A percentile compares a stretch with the other conserved stretches of the same genome.
Evolutionary conservation across 2,797 vertebrate species (phyloP).

Genomic region (Sebastes itinus): DNA sequence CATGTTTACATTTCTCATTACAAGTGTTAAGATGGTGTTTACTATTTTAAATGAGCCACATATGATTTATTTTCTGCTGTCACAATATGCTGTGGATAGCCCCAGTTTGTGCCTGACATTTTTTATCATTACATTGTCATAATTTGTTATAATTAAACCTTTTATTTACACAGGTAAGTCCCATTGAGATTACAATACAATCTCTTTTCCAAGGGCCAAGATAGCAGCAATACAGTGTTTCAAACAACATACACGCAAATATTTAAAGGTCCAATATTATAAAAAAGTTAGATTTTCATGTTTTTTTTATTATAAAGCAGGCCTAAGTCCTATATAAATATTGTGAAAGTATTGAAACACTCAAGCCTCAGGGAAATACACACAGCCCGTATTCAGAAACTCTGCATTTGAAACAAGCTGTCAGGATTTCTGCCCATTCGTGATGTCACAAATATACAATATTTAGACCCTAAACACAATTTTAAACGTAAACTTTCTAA

Average conservation of each 20-base stretch:
- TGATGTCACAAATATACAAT: no score
- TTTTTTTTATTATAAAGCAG: no score
- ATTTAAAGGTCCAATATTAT: neutral
- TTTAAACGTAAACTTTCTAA: no score
- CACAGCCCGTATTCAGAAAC: no score
- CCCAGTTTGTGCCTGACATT: neutral
- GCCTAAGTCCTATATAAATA: fast-evolving
- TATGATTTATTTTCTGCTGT: neutral
- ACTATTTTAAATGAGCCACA: neutral
- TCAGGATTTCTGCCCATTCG: no score
- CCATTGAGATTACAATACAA: neutral
- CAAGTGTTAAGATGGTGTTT: neutral
- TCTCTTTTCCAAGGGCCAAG: neutral
- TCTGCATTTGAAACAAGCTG: no score
- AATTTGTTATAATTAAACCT: neutral
- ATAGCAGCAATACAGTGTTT: neutral
- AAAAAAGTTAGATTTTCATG: no score
- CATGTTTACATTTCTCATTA: neutral
- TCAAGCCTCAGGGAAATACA: no score
- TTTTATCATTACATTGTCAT: neutral
- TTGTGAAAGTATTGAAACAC: no score
- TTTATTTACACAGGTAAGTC: neutral
- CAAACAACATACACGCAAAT: neutral
- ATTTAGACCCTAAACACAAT: no score
- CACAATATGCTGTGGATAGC: neutral